These are phyloP conservation scores for Drosophila incognita DNA, from an alignment of 2,888 invertebrate species.

Conservation along the genomic window DNA sequence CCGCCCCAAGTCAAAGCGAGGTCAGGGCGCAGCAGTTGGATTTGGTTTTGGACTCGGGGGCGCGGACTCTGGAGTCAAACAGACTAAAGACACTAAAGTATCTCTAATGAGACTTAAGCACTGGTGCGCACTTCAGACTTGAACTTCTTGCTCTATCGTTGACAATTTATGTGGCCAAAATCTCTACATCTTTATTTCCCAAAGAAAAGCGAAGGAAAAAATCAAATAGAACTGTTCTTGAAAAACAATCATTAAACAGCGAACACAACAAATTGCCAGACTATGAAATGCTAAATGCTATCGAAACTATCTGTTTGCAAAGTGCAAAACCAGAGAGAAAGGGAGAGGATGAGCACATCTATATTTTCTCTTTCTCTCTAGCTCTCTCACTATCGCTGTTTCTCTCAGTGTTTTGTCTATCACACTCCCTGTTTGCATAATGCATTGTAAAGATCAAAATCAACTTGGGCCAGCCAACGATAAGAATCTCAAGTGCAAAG, in stretches of 20 bases:
- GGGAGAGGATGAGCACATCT: slow-evolving; percentile 13
- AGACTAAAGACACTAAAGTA: slow-evolving; percentile 65
- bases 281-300: slow-evolving; percentile 30
- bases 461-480: slow-evolving; percentile 68
- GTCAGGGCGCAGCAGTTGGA: slow-evolving; percentile 53
- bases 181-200: slow-evolving; percentile 19
- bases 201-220: background rate
- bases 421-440: slow-evolving; percentile 60
- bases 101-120: slow-evolving; percentile 81
- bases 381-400: background rate
- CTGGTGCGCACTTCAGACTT: slow-evolving; percentile 69
- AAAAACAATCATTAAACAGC: slow-evolving; percentile 37
- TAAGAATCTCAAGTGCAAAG: slow-evolving; percentile 80
- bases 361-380: background rate
- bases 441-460: slow-evolving; percentile 79
- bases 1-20: slow-evolving; percentile 70
- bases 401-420: slow-evolving; percentile 35
- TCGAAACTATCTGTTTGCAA: slow-evolving; percentile 35
- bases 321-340: slow-evolving; percentile 4
- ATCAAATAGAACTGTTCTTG: slow-evolving; percentile 44
- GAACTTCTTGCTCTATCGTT: slow-evolving; percentile 45
- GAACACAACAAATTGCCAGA: slow-evolving; percentile 37
- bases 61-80: slow-evolving; percentile 28
- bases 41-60: slow-evolving; percentile 15
- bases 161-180: slow-evolving; percentile 57